phyloP scores from a whole-genome alignment of 37 sponge, comb jelly and placozoan genomes.

The Crambe crambe region DNA sequence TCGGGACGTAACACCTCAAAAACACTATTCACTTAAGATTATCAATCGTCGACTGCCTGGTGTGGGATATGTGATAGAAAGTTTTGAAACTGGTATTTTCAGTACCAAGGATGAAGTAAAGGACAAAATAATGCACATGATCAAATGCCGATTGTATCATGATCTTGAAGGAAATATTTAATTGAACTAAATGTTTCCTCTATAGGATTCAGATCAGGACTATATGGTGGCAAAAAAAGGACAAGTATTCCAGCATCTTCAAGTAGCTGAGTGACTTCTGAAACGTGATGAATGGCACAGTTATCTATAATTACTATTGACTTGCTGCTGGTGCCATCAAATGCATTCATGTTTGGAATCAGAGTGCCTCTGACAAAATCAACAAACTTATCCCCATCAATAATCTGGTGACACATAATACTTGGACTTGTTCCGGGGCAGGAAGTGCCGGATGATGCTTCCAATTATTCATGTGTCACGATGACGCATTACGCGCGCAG shows the following conservation, averaged over 20 bases:
- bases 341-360: constrained; percentile 44
- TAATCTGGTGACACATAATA: too few relatives aligned
- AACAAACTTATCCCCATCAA: constrained; percentile 23
- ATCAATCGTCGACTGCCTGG: neutral
- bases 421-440: too few relatives aligned
- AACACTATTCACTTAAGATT: neutral
- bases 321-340: constrained; percentile 30
- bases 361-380: constrained; percentile 31
- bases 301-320: constrained; percentile 45
- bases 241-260: constrained; percentile 19
- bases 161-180: constrained; percentile 35
- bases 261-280: constrained; percentile 9
- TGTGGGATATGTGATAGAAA: neutral
- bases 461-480: too few relatives aligned
- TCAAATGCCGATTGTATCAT: constrained; percentile 21
- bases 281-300: constrained; percentile 32
- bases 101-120: neutral
- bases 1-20: too few relatives aligned
- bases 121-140: neutral
- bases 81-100: neutral
- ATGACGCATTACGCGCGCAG: too few relatives aligned
- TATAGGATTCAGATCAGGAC: constrained; percentile 28
- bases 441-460: too few relatives aligned
- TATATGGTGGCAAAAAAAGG: constrained; percentile 37
- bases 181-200: constrained; percentile 44